These are phyloP conservation scores for Amorpha juglandis DNA, from an alignment of 2,888 invertebrate genomes.

Conservation along the genomic window DNA sequence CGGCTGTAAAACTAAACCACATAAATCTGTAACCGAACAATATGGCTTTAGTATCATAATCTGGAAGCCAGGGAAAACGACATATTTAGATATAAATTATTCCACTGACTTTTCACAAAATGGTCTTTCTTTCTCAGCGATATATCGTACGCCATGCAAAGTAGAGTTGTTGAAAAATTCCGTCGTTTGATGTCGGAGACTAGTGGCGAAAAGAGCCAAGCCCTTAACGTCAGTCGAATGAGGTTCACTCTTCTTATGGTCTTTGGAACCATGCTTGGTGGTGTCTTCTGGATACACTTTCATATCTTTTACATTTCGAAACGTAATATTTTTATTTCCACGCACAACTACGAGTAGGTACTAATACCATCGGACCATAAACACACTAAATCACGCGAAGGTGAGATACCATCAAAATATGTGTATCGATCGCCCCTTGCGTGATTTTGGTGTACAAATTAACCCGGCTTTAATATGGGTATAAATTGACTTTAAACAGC, in stretches of 20 bases:
- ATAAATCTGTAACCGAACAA: slow-evolving; percentile 84
- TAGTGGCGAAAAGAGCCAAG: slow-evolving; percentile 82
- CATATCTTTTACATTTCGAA: slow-evolving; percentile 56
- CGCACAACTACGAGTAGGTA: slow-evolving; percentile 17
- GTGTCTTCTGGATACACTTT: slow-evolving; percentile 62
- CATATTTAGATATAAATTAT: neutral
- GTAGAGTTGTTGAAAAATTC: slow-evolving; percentile 91
- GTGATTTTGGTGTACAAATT: slow-evolving; percentile 44
- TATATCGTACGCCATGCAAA: slow-evolving; percentile 91
- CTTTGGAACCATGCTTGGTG: slow-evolving; percentile 39
- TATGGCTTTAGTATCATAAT: neutral
- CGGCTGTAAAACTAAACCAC: slow-evolving; percentile 90
- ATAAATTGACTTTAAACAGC: slow-evolving; percentile 8
- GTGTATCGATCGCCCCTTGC: slow-evolving; percentile 60
- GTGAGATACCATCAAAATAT: slow-evolving; percentile 57
- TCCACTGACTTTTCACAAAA: slow-evolving; percentile 89
- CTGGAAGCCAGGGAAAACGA: neutral
- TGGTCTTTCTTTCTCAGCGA: slow-evolving; percentile 89
- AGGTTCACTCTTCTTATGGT: slow-evolving; percentile 44
- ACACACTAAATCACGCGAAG: slow-evolving; percentile 53
- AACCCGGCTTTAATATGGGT: slow-evolving; percentile 32
- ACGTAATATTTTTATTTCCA: slow-evolving; percentile 35
- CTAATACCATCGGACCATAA: slow-evolving; percentile 34
- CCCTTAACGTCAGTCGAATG: slow-evolving; percentile 54
- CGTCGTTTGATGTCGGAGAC: slow-evolving; percentile 88